These are phyloP conservation scores for Triplophysa bombifrons DNA, from an alignment of 2,797 vertebrate genomes.

Conservation along the genomic window DNA sequence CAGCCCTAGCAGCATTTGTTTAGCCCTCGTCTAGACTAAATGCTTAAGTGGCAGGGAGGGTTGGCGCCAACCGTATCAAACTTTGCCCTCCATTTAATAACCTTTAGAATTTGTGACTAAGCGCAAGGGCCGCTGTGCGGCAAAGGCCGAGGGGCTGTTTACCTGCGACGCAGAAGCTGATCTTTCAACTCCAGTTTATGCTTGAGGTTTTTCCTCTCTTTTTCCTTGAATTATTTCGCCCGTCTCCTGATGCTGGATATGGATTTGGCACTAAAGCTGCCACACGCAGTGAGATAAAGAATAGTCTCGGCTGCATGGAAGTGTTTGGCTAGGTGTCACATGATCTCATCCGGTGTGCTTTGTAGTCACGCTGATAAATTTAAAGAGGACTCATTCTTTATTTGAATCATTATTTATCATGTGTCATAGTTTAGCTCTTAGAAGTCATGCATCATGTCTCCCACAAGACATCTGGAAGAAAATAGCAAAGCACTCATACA, in stretches of 20 bases:
- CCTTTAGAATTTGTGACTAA: slow-evolving; percentile 51
- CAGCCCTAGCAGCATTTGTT: slow-evolving; percentile 41
- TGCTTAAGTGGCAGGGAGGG: slow-evolving; percentile 39
- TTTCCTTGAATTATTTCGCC: slow-evolving; percentile 26
- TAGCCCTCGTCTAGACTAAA: slow-evolving; percentile 48
- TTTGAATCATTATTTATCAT: slow-evolving; percentile 36
- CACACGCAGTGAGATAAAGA: slow-evolving; percentile 50
- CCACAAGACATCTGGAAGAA: slow-evolving; percentile 7
- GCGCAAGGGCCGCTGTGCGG: slow-evolving; percentile 14
- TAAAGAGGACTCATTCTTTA: slow-evolving; percentile 53
- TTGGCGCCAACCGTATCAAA: slow-evolving; percentile 18
- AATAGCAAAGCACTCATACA: not conserved
- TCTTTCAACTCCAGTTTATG: slow-evolving; percentile 32
- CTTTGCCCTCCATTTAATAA: slow-evolving; percentile 27
- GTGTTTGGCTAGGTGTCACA: slow-evolving; percentile 53
- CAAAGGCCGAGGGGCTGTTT: slow-evolving; percentile 44
- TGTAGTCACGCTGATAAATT: slow-evolving; percentile 65
- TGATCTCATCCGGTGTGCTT: slow-evolving; percentile 43
- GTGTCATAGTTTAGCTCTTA: slow-evolving; percentile 43
- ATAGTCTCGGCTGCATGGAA: slow-evolving; percentile 43
- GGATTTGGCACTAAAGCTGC: slow-evolving; percentile 52
- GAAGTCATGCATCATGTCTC: slow-evolving; percentile 13
- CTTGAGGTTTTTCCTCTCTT: not conserved
- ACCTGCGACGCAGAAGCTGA: slow-evolving; percentile 34
- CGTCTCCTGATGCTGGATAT: slow-evolving; percentile 47